phyloP scores from a whole-genome alignment of 2,888 invertebrate species.

The Pasiphila rectangulata region DNA sequence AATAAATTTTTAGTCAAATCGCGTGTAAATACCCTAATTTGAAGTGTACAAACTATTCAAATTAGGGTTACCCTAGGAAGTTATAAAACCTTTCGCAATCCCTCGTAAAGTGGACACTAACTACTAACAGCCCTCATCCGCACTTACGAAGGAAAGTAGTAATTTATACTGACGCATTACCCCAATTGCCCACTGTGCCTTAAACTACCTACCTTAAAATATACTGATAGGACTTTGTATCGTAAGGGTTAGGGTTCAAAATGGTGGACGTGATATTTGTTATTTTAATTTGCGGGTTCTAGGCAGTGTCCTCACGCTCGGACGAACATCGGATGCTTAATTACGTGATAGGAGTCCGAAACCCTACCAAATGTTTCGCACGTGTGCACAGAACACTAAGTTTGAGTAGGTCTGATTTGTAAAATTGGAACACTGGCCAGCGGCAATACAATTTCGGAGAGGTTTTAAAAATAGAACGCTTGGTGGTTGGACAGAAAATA shows the following conservation, averaged over 20 bases:
- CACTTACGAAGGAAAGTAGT: conserved; percentile 73
- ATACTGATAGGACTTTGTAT: conserved; percentile 31
- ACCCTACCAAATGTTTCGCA: conserved; percentile 50
- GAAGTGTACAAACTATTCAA: conserved; percentile 26
- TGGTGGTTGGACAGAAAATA: neutral
- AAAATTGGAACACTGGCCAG: neutral
- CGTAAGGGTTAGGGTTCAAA: conserved; percentile 31
- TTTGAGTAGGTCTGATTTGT: conserved; percentile 3
- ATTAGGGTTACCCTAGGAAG: conserved; percentile 27
- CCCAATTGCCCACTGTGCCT: conserved; percentile 64
- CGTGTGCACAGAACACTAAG: conserved; percentile 28
- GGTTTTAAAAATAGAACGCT: neutral
- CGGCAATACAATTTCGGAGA: neutral
- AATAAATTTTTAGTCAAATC: neutral
- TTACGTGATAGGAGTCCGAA: conserved; percentile 74
- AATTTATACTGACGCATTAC: conserved; percentile 72
- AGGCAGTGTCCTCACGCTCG: conserved; percentile 63
- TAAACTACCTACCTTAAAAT: conserved; percentile 24
- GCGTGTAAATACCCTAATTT: neutral
- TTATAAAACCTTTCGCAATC: conserved; percentile 32
- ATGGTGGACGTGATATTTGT: conserved; percentile 35
- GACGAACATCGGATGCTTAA: conserved; percentile 71
- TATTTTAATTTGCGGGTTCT: conserved; percentile 56
- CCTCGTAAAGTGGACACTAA: conserved; percentile 56
- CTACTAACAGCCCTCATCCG: conserved; percentile 64